Evolutionary conservation across 2,113 vertebrate species (phyloP), one percentile per base, ranked within the genome.

Genomic region (Spilogale gracilis): DNA sequence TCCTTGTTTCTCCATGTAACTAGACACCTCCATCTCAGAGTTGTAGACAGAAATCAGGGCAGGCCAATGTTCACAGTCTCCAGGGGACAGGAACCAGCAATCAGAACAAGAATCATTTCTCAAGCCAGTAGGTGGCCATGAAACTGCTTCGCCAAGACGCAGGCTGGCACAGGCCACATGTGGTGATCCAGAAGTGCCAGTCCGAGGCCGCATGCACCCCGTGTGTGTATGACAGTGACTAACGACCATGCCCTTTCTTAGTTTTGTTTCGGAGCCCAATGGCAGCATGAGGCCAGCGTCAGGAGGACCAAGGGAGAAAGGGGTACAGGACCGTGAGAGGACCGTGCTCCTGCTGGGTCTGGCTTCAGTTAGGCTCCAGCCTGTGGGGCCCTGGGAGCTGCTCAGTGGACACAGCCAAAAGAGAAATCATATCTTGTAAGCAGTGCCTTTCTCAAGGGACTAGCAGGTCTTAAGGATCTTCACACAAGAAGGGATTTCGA

Each of bases 41-140:
- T 4, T 43, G 45, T 79, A 93, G 95, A 87, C 92, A 91, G 86
- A 95, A 92, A 97, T 95, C 74, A 61, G 61, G 71, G 71, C 88
- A 96, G 65, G 84, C 91, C 95, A 96, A 73, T 1, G 6, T 79
- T 82, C 61, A 1, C 1, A 6, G 80, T 52, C 82, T 95, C 76
- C 78, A n/a, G 27, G 91, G 96, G 95, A 96, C 76, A 69, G 81
- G 78, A 96, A 30, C 63, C 73, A 86, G 85, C 30, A 50, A 2
- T 30, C 78, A 88, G 52, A 94, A 63, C 93, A 95, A 95, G 92
- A 96, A 96, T 96, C 96, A 94, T 95, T 98, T 98, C 96, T 92
- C 71, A 85, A 71, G 85, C 97, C 96, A 95, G 50, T 96, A 96
- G 87, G 92, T 91, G 94, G 96, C 92, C 58, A 9, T 1, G 43